Evolutionary conservation across 1,140 invertebrate species (phyloP).

Genomic region (Kradibia gibbosae): DNA sequence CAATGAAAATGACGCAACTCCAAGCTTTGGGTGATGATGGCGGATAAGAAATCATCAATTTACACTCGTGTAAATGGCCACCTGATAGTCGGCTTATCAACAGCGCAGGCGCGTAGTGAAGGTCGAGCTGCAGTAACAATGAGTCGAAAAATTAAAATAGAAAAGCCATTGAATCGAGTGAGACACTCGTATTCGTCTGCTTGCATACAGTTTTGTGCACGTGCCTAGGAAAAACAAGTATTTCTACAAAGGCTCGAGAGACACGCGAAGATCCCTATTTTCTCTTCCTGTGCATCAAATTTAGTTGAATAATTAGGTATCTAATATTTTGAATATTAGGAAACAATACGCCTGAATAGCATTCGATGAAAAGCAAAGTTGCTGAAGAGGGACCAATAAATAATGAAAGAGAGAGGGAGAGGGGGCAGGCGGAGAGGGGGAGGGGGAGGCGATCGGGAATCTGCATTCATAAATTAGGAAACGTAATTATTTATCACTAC

Average conservation of each 20-base stretch:
- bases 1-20: too few species aligned
- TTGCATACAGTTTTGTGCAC: neutral
- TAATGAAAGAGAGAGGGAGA: too few species aligned
- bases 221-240: conserved; percentile 2
- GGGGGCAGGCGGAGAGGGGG: too few species aligned
- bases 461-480: too few species aligned
- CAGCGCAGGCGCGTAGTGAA: neutral
- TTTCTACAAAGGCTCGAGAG: conserved; percentile 3
- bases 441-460: too few species aligned
- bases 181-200: neutral
- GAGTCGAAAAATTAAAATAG: conserved; percentile 39
- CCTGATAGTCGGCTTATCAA: neutral
- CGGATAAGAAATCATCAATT: too few species aligned
- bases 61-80: too few species aligned
- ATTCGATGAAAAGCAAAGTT: neutral
- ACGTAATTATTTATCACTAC: too few species aligned
- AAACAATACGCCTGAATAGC: neutral
- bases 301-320: conserved; percentile 17
- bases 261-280: neutral
- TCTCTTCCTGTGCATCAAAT: neutral
- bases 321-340: too few species aligned
- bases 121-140: neutral
- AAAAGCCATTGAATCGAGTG: conserved; percentile 29
- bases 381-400: too few species aligned
- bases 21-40: too few species aligned